These are phyloP conservation scores for Euspilapteryx auroguttella DNA, from an alignment of 2,888 invertebrate genomes.

Conservation along the genomic window DNA sequence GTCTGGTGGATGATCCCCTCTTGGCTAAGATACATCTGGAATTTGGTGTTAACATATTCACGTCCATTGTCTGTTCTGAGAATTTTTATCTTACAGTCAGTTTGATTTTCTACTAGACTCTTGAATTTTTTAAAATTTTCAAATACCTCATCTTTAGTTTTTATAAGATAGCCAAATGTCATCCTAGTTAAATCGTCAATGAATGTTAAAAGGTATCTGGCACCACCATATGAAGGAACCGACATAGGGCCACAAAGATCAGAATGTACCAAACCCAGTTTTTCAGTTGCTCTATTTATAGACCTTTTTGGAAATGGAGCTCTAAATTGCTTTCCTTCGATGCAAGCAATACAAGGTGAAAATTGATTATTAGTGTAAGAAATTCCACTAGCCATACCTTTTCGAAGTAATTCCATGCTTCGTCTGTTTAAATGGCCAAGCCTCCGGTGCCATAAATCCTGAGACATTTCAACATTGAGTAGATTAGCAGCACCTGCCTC, in stretches of 20 bases:
- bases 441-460: conserved; percentile 11
- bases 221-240: not conserved
- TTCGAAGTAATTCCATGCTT: conserved; percentile 10
- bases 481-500: not conserved
- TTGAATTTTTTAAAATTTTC: conserved; percentile 4
- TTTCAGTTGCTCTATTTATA: conserved; percentile 1
- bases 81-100: conserved; percentile 4
- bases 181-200: not conserved
- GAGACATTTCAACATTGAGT: not conserved
- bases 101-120: conserved; percentile 8
- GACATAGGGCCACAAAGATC: conserved; percentile 5
- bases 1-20: conserved; percentile 11
- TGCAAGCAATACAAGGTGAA: conserved; percentile 4
- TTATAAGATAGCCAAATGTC: not conserved
- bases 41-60: conserved; percentile 7
- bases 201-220: not conserved
- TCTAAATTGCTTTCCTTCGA: conserved; percentile 4
- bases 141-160: conserved; percentile 2
- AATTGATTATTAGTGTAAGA: conserved; percentile 4
- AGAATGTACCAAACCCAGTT: not conserved
- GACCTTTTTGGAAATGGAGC: conserved; percentile 4
- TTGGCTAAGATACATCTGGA: not conserved
- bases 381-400: conserved; percentile 8
- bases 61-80: conserved; percentile 9
- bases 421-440: conserved; percentile 9